These are phyloP conservation scores for Phthorimaea operculella DNA, from an alignment of 1,140 invertebrate genomes.

Conservation along the genomic window DNA sequence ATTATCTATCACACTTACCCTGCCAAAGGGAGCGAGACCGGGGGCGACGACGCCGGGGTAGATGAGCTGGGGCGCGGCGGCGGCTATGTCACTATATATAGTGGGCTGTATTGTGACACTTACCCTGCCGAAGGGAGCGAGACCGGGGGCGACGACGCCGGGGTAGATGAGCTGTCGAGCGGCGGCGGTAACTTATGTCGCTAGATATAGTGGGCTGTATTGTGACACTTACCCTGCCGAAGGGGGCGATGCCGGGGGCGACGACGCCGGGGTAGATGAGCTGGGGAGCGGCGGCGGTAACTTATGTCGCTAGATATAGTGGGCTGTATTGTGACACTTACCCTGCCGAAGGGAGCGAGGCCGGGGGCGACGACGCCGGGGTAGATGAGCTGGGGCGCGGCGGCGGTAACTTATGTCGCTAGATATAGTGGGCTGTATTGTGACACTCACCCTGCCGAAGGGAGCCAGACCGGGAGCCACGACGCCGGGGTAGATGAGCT, in stretches of 20 bases:
- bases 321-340: too few species aligned
- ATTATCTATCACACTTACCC: conserved; percentile 17
- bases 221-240: conserved; percentile 17
- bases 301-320: too few species aligned
- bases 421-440: too few species aligned
- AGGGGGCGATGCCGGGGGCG: conserved; percentile 18
- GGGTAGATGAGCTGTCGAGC: conserved; percentile 42
- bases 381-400: conserved; percentile 44
- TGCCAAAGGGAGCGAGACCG: conserved; percentile 17
- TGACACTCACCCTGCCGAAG: conserved; percentile 16
- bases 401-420: too few species aligned
- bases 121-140: conserved; percentile 16
- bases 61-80: conserved; percentile 48
- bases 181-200: conserved; percentile 47
- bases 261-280: conserved; percentile 24
- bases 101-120: too few species aligned
- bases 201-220: too few species aligned
- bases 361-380: conserved; percentile 20
- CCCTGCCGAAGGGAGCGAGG: conserved; percentile 17
- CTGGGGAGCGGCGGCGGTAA: conserved; percentile 51
- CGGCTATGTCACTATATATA: too few species aligned
- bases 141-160: conserved; percentile 21
- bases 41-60: conserved; percentile 19
- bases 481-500: conserved; percentile 30
- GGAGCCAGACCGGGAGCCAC: conserved; percentile 18